Base-by-base conservation (phyloP, 1,140 invertebrate genomes). In the Pseudomyrmex pallidus region DNA sequence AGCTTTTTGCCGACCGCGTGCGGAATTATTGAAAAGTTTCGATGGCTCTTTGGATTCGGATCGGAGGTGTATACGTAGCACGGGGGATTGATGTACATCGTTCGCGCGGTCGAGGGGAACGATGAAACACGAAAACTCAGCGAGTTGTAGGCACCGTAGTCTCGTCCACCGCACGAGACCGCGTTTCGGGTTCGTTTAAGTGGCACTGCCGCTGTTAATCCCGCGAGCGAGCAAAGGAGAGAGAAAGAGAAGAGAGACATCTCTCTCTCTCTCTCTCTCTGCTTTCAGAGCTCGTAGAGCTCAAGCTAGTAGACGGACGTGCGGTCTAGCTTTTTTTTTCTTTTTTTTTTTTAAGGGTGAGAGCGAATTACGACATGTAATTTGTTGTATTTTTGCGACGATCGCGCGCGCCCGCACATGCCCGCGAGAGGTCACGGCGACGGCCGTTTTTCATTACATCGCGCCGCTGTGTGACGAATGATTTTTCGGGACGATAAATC, bases 1-100 rank as follows among this genome's bases (percentile, higher is more conserved):
- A 74, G 46, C 67, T 83, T 85, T 83, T 66, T 64, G 44, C 35
- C 44, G 54, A 2, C 25, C 59, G 22, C 48, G 20, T 8, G 52
- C 64, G 80, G 85, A 88, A 87, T 87, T 90, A 88, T 88, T 61
- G 88, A 89, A 76, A 87, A 90, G 72, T 86, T 85, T 89, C 61
- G 64, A 89, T 86, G 80, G 76, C 59, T 70, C 82, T 86, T 61
- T 59, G 44, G 4, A 78, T 74, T 59, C 64, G 61, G 59, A 9
- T 7, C 25, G 13, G 13, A 48, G 20, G 46, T 20, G n/a, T 62
- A 52, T 76, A 54, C 35, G 13, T 68, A 54, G n/a, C 77, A n/a
- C 77, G 82, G 46, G 46, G 63, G 67, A 85, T 90, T 89, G 87
- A 86, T 83, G 83, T 64, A 12, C 17, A 35, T 68, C 48, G 15